Conservation (phyloP, 92 coral and sea anemone genomes). For the Anthopleura xanthogrammica region DNA sequence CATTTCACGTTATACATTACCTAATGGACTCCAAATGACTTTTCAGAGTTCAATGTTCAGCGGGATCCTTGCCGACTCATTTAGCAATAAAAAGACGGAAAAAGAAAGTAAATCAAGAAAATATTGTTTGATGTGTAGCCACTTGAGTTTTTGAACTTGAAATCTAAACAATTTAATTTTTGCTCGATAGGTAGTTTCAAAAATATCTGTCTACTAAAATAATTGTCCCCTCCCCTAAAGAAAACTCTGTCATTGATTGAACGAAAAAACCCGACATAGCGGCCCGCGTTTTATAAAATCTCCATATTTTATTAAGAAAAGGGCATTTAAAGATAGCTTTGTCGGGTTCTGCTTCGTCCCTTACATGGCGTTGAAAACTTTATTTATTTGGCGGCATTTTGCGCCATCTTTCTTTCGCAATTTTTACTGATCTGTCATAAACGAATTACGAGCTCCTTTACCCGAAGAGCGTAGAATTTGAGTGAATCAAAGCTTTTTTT, state of each 20-base stretch:
- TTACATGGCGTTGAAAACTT: background rate
- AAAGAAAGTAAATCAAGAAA: background rate
- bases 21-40: background rate
- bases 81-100: background rate
- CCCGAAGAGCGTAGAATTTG: background rate
- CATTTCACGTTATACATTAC: background rate
- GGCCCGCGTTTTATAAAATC: background rate
- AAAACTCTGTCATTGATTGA: background rate
- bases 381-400: background rate
- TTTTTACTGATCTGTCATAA: background rate
- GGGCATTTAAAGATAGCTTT: background rate
- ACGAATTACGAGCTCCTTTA: background rate
- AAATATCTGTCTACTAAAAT: background rate
- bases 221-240: background rate
- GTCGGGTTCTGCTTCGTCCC: background rate
- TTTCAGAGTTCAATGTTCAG: background rate
- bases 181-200: background rate
- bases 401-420: background rate
- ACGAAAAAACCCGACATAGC: background rate
- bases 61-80: background rate
- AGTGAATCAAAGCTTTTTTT: background rate
- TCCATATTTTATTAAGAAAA: background rate
- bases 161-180: background rate
- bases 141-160: background rate
- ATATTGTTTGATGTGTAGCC: background rate